These are phyloP conservation scores for Eupleurogrammus muticus DNA, from an alignment of 2,797 vertebrate genomes.

Conservation along the genomic window DNA sequence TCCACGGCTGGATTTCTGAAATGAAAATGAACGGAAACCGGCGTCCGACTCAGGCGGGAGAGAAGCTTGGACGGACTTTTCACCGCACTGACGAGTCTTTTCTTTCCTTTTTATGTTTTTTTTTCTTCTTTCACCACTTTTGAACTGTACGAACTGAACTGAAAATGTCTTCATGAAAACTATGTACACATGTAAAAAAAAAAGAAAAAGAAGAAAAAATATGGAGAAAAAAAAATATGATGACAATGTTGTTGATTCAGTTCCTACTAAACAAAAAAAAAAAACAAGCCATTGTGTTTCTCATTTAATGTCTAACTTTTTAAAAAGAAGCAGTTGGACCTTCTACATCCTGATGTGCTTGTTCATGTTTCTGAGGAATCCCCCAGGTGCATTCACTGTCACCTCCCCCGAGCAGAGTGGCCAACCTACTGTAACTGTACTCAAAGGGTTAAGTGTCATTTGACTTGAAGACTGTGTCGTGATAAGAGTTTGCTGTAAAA, in stretches of 20 bases:
- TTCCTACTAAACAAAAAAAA: constrained; percentile 45
- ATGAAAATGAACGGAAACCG: constrained; percentile 16
- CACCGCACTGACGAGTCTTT: constrained; percentile 16
- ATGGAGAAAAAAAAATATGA: constrained; percentile 32
- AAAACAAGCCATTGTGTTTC: constrained; percentile 53
- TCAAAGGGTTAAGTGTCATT: constrained; percentile 82
- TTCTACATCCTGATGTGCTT: constrained; percentile 56
- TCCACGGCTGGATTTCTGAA: constrained; percentile 12
- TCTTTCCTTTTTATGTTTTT: not conserved
- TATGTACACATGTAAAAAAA: constrained; percentile 66
- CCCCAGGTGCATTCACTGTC: constrained; percentile 54
- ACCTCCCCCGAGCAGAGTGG: constrained; percentile 54
- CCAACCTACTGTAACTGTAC: constrained; percentile 64
- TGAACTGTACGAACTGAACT: constrained; percentile 51
- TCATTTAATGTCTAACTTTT: constrained; percentile 56
- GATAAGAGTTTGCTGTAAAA: constrained; percentile 81
- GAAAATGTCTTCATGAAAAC: constrained; percentile 32
- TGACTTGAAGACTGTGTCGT: constrained; percentile 82
- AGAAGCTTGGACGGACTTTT: constrained; percentile 15
- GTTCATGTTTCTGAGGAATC: constrained; percentile 64
- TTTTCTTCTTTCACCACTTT: not conserved
- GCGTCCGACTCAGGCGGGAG: not conserved
- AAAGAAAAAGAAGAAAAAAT: not conserved
- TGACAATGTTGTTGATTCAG: constrained; percentile 59
- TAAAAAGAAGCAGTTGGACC: constrained; percentile 41